Base-by-base conservation (phyloP, 2,113 vertebrate species). In the Camelus dromedarius region DNA sequence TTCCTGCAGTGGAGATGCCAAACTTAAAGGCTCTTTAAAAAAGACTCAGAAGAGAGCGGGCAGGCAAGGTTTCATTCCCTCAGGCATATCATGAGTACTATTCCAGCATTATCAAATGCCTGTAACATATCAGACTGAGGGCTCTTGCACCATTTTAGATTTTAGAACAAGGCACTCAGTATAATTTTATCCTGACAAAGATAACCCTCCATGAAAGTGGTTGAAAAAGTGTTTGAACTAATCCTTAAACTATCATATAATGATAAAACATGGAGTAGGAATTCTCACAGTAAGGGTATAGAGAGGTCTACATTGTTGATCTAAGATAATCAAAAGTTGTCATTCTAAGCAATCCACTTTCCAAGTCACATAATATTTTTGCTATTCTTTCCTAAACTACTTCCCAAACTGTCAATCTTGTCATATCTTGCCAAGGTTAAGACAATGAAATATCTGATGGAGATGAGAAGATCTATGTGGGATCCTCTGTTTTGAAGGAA, bases 121-220 rank as follows among this genome's bases (percentile, higher is more conserved):
- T 66, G 62, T 35, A 14, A 30, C 2, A 0, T 12, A 15, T 70
- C 48, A 79, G 32, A 67, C 62, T 16, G 19, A n/a, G 54, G 32
- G 15, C 32, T 58, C 73, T 70, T 20, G 7, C 13, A 19, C 16
- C 35, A 13, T 26, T 62, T 66, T 28, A 42, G 18, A 64, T 35
- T 95, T 89, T 69, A 89, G 91, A 84, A 81, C 18, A 75, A 94
- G 52, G n/a, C 6, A 70, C 35, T 77, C 32, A 13, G 60, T 38
- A 30, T 42, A 79, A 54, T 81, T 89, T 70, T 89, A 62, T 54
- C 46, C 46, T 48, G 26, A 76, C 54, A 60, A 46, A 56, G 48
- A 54, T 20, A 79, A 86, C 2, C 0, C 19, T 46, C 70, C 32
- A 42, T 2, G 2, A 48, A 93, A 73, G 10, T 46, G 38, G 46